Conservation (phyloP, 2,797 vertebrate genomes). For the Pseudocheirus occidentalis region DNA sequence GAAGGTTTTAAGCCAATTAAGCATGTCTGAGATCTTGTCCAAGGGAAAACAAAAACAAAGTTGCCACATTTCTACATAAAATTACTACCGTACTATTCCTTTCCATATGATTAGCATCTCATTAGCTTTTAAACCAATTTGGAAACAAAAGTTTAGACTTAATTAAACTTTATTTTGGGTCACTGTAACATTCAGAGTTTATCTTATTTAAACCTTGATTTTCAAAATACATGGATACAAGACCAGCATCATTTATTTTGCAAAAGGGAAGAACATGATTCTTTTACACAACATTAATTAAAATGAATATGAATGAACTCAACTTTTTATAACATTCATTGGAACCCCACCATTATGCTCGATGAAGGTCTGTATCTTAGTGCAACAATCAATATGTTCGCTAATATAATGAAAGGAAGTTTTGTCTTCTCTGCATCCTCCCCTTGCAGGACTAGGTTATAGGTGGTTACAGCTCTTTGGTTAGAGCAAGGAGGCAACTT, state of each 20-base stretch:
- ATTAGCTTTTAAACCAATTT: slow-evolving; percentile 71
- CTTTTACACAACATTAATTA: slow-evolving; percentile 42
- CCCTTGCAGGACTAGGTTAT: not conserved
- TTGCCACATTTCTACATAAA: slow-evolving; percentile 43
- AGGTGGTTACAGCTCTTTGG: not conserved
- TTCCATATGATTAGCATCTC: slow-evolving; percentile 69
- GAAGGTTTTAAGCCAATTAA: slow-evolving; percentile 57
- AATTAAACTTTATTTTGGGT: slow-evolving; percentile 74
- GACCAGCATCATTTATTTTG: slow-evolving; percentile 12
- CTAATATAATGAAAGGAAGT: not conserved
- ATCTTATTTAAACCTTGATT: slow-evolving; percentile 67
- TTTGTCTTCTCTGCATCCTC: not conserved
- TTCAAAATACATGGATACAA: slow-evolving; percentile 28
- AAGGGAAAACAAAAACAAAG: slow-evolving; percentile 43
- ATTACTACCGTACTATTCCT: slow-evolving; percentile 55
- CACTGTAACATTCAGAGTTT: slow-evolving; percentile 40
- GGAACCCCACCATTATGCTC: not conserved
- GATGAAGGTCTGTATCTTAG: not conserved
- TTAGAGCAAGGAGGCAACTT: not conserved
- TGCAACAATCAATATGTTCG: slow-evolving; percentile 23
- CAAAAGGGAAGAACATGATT: slow-evolving; percentile 48
- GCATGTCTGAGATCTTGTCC: slow-evolving; percentile 36
- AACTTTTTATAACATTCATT: slow-evolving; percentile 11
- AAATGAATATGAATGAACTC: slow-evolving; percentile 31
- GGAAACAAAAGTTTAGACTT: slow-evolving; percentile 64